Evolutionary conservation across 2,113 vertebrate species (phyloP).

Genomic region (Phylloscopus trochiloides): DNA sequence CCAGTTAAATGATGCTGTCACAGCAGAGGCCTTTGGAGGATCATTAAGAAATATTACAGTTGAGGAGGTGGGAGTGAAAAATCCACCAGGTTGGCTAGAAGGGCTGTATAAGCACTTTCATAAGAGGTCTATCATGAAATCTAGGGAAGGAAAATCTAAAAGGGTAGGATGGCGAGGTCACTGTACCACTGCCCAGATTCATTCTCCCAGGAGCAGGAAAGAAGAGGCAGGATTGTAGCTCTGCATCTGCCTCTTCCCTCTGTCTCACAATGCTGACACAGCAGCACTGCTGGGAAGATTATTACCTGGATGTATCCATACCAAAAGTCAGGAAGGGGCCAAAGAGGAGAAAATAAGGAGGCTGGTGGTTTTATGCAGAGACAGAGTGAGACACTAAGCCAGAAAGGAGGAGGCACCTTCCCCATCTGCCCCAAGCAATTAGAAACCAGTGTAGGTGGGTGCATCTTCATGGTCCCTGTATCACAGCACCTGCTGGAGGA

Average conservation of each 20-base stretch:
- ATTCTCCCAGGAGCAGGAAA: neutral
- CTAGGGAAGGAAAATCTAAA: neutral
- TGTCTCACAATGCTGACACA: neutral
- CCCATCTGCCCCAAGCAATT: neutral
- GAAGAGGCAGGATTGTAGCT: neutral
- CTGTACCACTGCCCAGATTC: neutral
- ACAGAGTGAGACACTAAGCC: neutral
- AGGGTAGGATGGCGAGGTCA: neutral
- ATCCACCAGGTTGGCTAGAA: neutral
- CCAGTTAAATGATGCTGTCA: neutral
- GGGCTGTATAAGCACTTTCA: neutral
- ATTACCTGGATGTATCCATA: neutral
- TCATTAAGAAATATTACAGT: neutral
- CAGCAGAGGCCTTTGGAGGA: neutral
- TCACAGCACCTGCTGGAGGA: neutral
- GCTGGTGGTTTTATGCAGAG: neutral
- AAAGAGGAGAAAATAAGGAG: neutral
- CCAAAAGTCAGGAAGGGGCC: neutral
- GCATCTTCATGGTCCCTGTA: rapidly evolving
- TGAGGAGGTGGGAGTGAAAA: neutral
- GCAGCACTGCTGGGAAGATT: neutral
- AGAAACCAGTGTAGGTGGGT: neutral
- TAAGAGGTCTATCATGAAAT: neutral
- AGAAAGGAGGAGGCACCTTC: neutral
- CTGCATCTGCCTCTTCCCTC: neutral